phyloP scores from a whole-genome alignment of 1,140 invertebrate genomes.

The Drosophila arawakana region DNA sequence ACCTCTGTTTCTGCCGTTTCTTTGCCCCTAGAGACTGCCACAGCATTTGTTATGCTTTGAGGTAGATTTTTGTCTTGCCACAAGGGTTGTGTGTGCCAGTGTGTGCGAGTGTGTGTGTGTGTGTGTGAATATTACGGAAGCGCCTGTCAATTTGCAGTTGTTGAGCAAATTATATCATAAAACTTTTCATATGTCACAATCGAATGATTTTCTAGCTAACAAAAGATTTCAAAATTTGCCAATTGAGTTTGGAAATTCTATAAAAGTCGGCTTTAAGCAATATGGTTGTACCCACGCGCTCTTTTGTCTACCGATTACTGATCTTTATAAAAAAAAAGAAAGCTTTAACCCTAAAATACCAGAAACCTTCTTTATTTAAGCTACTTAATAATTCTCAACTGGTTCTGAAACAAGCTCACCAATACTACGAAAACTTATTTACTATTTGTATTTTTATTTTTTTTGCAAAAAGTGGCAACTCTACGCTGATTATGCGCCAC shows the following conservation, averaged over 20 bases:
- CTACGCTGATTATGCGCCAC: slow-evolving; percentile 9
- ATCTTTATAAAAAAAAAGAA: too few relatives aligned
- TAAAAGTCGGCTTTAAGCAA: neutral
- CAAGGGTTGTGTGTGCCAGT: neutral
- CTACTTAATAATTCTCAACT: too few relatives aligned
- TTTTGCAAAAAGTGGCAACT: slow-evolving; percentile 12
- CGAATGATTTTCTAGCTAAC: neutral
- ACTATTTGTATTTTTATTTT: too few relatives aligned
- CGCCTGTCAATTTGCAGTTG: slow-evolving; percentile 9
- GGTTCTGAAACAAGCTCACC: too few relatives aligned
- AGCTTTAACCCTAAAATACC: too few relatives aligned
- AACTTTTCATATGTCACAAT: slow-evolving; percentile 7
- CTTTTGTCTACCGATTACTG: too few relatives aligned
- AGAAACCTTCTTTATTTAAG: too few relatives aligned
- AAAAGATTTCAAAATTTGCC: neutral
- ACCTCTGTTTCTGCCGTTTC: neutral
- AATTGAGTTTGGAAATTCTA: neutral
- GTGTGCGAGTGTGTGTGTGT: neutral
- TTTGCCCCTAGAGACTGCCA: neutral
- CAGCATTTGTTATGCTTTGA: neutral
- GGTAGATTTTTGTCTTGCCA: slow-evolving; percentile 1
- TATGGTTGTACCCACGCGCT: too few relatives aligned
- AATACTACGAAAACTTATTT: too few relatives aligned
- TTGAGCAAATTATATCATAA: slow-evolving; percentile 1
- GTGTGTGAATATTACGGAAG: neutral